These are phyloP conservation scores for Eurystomus gularis DNA, from an alignment of 2,113 vertebrate genomes.

Conservation along the genomic window DNA sequence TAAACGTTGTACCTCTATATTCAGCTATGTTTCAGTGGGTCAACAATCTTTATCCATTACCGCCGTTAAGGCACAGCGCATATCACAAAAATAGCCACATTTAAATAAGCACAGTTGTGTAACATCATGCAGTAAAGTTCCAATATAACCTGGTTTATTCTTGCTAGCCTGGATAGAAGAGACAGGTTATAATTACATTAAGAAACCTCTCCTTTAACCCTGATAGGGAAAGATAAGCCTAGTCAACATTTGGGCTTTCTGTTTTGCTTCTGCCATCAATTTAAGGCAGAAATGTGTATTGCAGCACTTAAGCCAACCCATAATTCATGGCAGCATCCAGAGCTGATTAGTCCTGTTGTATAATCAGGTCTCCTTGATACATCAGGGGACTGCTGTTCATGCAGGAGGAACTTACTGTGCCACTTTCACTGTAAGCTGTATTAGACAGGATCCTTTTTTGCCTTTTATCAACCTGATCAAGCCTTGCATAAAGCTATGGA, in stretches of 20 bases:
- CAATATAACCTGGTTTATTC: constrained; percentile 35
- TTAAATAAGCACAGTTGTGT: constrained; percentile 8
- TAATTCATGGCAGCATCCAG: constrained; percentile 49
- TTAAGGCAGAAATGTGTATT: constrained; percentile 30
- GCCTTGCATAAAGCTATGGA: neutral
- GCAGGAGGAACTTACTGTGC: constrained; percentile 24
- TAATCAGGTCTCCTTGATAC: constrained; percentile 49
- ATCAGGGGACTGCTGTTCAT: constrained; percentile 25
- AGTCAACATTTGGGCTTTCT: neutral
- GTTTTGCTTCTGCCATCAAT: neutral
- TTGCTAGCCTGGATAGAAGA: constrained; percentile 5
- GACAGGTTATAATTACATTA: constrained; percentile 21
- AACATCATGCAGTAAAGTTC: neutral
- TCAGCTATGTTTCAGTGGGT: neutral
- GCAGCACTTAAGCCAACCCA: constrained; percentile 41
- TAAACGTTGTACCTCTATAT: neutral
- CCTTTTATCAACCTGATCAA: neutral
- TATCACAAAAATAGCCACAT: constrained; percentile 9
- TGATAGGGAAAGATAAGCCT: constrained; percentile 12
- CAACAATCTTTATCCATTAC: neutral
- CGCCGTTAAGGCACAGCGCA: neutral
- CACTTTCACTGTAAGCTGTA: neutral
- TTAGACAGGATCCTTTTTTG: neutral
- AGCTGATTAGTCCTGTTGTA: constrained; percentile 57
- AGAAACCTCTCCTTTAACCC: constrained; percentile 23